A percentile compares a stretch with the other conserved stretches of the same genome.
These are phyloP conservation scores for Ptycholaimellus sp. DNA, from an alignment of 2,888 invertebrate genomes.

Conservation along the genomic window DNA sequence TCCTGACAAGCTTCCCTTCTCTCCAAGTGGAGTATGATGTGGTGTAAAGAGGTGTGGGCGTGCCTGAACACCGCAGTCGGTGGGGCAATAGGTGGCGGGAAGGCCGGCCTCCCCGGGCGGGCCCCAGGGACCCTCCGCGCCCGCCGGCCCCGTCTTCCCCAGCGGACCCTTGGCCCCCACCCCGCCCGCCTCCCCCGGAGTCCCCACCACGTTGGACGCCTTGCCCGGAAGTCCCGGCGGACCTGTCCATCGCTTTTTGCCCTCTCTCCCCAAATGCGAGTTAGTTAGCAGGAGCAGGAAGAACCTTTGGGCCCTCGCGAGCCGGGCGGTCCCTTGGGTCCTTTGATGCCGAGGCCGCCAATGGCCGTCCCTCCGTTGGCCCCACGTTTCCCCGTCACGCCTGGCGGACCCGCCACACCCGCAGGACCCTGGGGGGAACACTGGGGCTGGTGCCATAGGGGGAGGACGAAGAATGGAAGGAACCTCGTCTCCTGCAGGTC, in stretches of 20 bases:
- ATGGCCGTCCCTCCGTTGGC: conserved; percentile 3
- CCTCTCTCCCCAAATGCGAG: too few species aligned
- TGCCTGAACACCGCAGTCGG: conserved; percentile 13
- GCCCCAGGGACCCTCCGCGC: conserved; percentile 12
- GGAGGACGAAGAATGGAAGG: too few species aligned
- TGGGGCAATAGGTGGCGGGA: conserved; percentile 13
- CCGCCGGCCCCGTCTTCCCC: conserved; percentile 5
- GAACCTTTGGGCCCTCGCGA: conserved; percentile 11
- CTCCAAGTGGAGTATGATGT: too few species aligned
- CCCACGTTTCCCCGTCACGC: conserved; percentile 4
- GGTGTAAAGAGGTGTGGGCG: too few species aligned
- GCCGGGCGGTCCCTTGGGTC: conserved; percentile 13
- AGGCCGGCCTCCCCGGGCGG: conserved; percentile 14
- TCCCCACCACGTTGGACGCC: conserved; percentile 12
- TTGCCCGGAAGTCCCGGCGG: conserved; percentile 13
- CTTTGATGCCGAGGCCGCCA: conserved; percentile 13
- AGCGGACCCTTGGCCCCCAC: conserved; percentile 2
- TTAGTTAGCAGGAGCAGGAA: too few species aligned
- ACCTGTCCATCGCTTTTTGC: too few species aligned
- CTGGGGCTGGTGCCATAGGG: too few species aligned
- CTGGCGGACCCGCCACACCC: conserved; percentile 10
- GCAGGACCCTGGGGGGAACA: conserved; percentile 6
- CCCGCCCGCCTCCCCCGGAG: conserved; percentile 5
- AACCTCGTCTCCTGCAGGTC: too few species aligned
- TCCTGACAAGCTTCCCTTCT: neutral